These are phyloP conservation scores for Daktulosphaira vitifoliae DNA, from an alignment of 1,140 invertebrate species.

Conservation along the genomic window DNA sequence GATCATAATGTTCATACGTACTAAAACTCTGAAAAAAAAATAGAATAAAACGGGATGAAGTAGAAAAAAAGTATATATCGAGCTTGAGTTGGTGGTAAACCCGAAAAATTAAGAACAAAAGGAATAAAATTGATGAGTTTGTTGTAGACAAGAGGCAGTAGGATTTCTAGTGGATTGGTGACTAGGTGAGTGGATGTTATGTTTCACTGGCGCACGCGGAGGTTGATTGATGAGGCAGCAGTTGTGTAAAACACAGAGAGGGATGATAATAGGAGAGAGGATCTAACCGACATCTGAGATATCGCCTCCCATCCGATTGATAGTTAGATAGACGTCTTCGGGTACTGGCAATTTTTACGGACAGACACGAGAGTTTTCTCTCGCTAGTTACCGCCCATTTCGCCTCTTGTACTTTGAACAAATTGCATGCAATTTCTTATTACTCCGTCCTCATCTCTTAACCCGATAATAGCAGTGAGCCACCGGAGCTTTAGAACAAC, in stretches of 20 bases:
- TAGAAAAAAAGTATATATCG: too few species aligned
- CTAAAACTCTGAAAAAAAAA: too few species aligned
- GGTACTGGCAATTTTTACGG: constrained; percentile 31
- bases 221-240: constrained; percentile 26
- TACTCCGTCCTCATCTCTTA: neutral
- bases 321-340: constrained; percentile 32
- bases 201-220: neutral
- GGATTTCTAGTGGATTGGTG: constrained; percentile 1
- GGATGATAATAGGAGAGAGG: neutral
- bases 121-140: constrained; percentile 31
- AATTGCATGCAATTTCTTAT: constrained; percentile 30
- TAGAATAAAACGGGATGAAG: too few species aligned
- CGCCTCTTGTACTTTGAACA: neutral
- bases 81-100: constrained; percentile 1
- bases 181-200: neutral
- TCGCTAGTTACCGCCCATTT: neutral
- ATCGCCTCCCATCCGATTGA: constrained; percentile 30
- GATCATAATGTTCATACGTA: too few species aligned
- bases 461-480: neutral
- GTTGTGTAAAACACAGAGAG: constrained; percentile 1
- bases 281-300: constrained; percentile 31
- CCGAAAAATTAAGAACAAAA: constrained; percentile 31
- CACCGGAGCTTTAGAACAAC: too few species aligned
- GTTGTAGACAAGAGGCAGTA: neutral
- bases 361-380: constrained; percentile 20